Evolutionary conservation across 2,888 invertebrate species (phyloP), one percentile per base, ranked within the genome.

Genomic region (Drosophila percnosoma): DNA sequence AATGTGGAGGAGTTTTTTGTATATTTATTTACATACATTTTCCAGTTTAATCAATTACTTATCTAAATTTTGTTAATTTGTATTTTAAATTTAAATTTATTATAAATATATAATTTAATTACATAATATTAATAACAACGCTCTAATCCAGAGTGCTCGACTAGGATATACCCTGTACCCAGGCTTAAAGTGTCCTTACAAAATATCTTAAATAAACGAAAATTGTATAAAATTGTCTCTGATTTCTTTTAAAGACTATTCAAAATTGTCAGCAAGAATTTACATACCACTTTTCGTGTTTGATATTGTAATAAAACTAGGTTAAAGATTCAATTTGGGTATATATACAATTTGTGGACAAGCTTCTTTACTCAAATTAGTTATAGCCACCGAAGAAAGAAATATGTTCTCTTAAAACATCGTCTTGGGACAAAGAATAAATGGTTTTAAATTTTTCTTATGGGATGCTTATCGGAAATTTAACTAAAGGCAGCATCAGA

Each of bases 81-180:
- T 36, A 27, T 54, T 38, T 24, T 36, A 24, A 18, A 54, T 34
- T 24, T 36, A 36, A 36, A 36, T 36, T 11, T 11, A 13, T 57
- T 5, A 21, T 29, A 21, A 8, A 29, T 36, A 10, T 13, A 15
- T 38, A 7, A 24, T 15, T 49, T 27, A n/a, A 29, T n/a, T 29
- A 29, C 15, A 15, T 13, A 57, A 31, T 31, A 24, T 18, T 21
- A 21, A 15, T 42, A 29, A 29, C 11, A 29, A 29, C n/a, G 42
- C 15, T 31, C 42, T 42, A 57, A 31, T 38, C 31, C 45, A 42
- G 21, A 57, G 21, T 57, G 29, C 40, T 57, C 38, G 40, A 21
- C 42, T 42, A 42, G n/a, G 55, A 31, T 10, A 55, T 40, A 40
- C 29, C 21, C 15, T 40, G 55, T 57, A 40, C 55, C 29, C 29